A percentile compares a stretch with the other conserved stretches of the same genome.
Conservation (phyloP, 2,113 vertebrate species). For the Brachypteracias leptosomus region DNA sequence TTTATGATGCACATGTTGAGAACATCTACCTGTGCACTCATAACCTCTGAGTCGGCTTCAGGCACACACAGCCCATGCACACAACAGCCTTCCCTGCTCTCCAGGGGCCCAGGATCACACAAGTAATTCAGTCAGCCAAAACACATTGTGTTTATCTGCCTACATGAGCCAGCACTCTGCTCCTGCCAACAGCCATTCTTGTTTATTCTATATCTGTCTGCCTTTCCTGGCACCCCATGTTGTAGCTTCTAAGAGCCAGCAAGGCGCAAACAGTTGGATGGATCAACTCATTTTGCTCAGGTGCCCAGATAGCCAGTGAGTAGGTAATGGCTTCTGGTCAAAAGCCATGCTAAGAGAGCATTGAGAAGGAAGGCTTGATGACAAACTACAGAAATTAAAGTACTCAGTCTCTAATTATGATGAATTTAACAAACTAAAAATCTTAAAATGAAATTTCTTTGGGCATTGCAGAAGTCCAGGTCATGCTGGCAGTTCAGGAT, state of each 20-base stretch:
- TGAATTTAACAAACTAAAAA: background rate
- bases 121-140: background rate
- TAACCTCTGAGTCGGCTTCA: background rate
- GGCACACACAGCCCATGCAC: rapidly evolving
- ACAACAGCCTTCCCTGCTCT: rapidly evolving
- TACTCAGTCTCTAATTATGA: background rate
- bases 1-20: background rate
- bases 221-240: background rate
- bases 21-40: background rate
- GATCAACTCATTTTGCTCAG: background rate
- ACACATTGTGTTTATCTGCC: background rate
- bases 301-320: background rate
- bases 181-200: slow-evolving; percentile 7
- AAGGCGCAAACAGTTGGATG: background rate
- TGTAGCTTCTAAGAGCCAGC: background rate
- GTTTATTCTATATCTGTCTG: background rate
- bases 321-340: background rate
- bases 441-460: background rate
- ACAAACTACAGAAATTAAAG: background rate
- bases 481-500: background rate
- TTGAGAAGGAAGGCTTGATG: background rate
- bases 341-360: background rate
- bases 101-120: background rate
- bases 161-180: rapidly evolving
- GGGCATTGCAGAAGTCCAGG: background rate